phyloP scores from a whole-genome alignment of 2,888 invertebrate species.

The Limenitis camilla region DNA sequence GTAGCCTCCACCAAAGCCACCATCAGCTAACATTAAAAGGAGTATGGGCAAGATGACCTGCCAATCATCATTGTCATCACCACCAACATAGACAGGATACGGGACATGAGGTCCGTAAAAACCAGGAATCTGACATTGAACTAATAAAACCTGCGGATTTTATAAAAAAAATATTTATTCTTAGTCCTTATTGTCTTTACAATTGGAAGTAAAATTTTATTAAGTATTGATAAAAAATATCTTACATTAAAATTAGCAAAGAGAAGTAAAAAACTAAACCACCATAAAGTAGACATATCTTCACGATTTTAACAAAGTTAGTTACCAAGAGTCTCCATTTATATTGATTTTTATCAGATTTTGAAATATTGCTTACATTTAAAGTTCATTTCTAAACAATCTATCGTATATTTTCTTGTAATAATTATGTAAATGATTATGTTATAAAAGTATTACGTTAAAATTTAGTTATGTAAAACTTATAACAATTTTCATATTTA shows the following conservation, averaged over 20 bases:
- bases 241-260: constrained; percentile 42
- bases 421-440: no score
- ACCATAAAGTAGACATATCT: constrained; percentile 40
- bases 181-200: neutral
- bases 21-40: constrained; percentile 39
- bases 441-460: no score
- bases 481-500: no score
- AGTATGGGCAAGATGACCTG: constrained; percentile 40
- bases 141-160: constrained; percentile 34
- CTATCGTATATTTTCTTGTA: constrained; percentile 3
- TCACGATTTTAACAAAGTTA: constrained; percentile 12
- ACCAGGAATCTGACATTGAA: constrained; percentile 34
- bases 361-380: constrained; percentile 19
- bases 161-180: neutral
- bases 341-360: constrained; percentile 24
- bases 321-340: constrained; percentile 18
- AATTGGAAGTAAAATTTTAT: neutral
- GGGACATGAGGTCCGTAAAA: constrained; percentile 27
- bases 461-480: no score
- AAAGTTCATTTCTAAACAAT: constrained; percentile 6
- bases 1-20: constrained; percentile 23
- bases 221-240: neutral
- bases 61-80: constrained; percentile 36
- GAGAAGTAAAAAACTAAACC: constrained; percentile 36
- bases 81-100: constrained; percentile 38